These are phyloP conservation scores for Myiagra hebetior DNA, from an alignment of 2,113 vertebrate genomes.

Conservation along the genomic window DNA sequence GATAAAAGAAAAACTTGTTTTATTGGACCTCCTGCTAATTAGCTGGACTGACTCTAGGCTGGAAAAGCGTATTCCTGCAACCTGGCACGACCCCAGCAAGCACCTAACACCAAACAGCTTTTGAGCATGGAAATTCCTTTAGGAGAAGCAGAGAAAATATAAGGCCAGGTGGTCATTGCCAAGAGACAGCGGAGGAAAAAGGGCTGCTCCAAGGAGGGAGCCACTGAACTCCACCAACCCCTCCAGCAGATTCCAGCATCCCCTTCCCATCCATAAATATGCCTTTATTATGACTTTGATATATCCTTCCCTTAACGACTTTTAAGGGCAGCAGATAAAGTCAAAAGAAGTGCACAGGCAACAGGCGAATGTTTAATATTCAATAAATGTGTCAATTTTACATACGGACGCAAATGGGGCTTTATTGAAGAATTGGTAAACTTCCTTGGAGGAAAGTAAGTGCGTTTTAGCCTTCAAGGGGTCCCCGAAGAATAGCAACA, in stretches of 20 bases:
- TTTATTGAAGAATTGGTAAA: constrained; percentile 82
- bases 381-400: constrained; percentile 83
- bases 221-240: neutral
- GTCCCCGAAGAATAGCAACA: constrained; percentile 78
- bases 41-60: neutral
- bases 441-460: constrained; percentile 81
- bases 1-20: constrained; percentile 64
- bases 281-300: neutral
- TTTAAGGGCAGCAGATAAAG: constrained; percentile 43
- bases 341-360: neutral
- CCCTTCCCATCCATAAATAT: neutral
- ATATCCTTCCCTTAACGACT: constrained; percentile 47
- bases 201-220: neutral
- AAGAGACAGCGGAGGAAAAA: neutral
- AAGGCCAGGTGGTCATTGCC: neutral
- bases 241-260: neutral
- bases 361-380: constrained; percentile 76
- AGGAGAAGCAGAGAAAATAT: neutral
- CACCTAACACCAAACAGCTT: neutral
- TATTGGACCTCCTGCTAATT: constrained; percentile 65
- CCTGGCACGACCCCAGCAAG: neutral
- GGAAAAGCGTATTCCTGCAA: neutral
- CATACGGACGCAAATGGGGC: constrained; percentile 76
- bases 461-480: constrained; percentile 79
- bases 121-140: neutral